Base-by-base conservation (phyloP, 2,888 invertebrate species). In the Suillia variegata region DNA sequence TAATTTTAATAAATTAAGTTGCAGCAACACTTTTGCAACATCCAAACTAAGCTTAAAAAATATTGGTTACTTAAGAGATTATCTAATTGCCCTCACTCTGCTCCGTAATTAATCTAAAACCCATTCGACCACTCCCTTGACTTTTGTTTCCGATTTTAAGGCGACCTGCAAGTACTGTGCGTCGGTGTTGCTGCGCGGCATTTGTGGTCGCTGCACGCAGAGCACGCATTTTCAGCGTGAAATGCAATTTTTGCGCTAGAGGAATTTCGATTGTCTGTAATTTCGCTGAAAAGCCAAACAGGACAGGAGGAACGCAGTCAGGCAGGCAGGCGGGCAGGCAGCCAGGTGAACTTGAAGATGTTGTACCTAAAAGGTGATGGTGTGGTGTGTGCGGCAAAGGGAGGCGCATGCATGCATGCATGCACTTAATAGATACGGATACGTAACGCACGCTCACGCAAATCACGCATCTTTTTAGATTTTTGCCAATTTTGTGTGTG, bases 191-290 rank as follows among this genome's bases (percentile, higher is more conserved):
- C 49, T 67, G 56, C 49, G 64, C 64, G 68, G 63, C 63, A 65
- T 64, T 67, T 70, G 63, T 62, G 67, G 67, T 60, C n/a, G n/a
- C 67, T 75, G 74, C 77, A 78, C 77, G 78, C 78, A 77, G 77
- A 77, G 76, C 78, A 78, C 78, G 78, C 78, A 78, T 78, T 78
- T 78, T 73, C 71, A 78, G 77, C 78, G 78, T 78, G 78, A 77
- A 78, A 78, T 77, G 75, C 73, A 75, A 77, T 78, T 78, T 78
- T 67, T 77, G 73, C 74, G 70, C 75, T 68, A 65, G 64, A 75
- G 77, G 75, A 75, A 73, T 73, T 74, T 75, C 75, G 74, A 74
- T 74, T 74, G 74, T 73, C 69, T 50, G 50, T 59, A 59, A 59
- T 59, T 58, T 59, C 54, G 59, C 54, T 59, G 10, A 38, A 58